Base-by-base conservation (phyloP, 1,140 invertebrate genomes). In the Hydropsyche tenuis region DNA sequence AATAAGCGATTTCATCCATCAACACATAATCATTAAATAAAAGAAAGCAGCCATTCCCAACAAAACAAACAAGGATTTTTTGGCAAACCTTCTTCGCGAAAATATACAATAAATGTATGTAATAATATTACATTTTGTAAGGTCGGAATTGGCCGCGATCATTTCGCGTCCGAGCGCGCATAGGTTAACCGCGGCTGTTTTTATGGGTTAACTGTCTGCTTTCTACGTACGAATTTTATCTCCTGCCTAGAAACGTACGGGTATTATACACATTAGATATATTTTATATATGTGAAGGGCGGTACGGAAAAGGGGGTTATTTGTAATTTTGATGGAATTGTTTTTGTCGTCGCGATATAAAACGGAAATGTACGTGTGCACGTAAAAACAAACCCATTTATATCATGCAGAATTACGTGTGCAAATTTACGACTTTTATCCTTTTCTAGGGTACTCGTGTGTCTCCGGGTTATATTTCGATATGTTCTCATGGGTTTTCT, bases 291-390 rank as follows among this genome's bases (percentile, higher is more conserved):
- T 37, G 30, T 37, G 9, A 37, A 37, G 30, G 30, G 9, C 9
- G 30, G 25, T 60, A 23, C 53, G 70, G 3, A 37, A 37, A 37
- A 9, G 30, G 30, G 9, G 30, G 60, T 63, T 64, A 63, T 72
- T 72, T 48, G 43, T 72, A 72, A 64, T 66, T 73, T 53, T 73
- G 72, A 73, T 73, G 43, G 72, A 73, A 73, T 65, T 73, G 72
- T 73, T 73, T 73, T 73, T 73, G 72, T 48, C 72, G 27, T 27
- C 14, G 18, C 62, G 69, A 71, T 60, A 71, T 60, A 48, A 48
- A 42, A 46, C 63, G 7, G 22, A 62, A 23, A 62, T 62, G 14
- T n/a, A 16, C 3, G 56, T 12, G 56, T 14, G 18, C 56, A 62
- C 18, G 45, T 43, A 68, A 68, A 65, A 68, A 68, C 65, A 68